Percentiles rank a stretch among this genome's conserved stretches.
These are phyloP conservation scores for Entomobrya proxima DNA, from an alignment of 2,888 invertebrate genomes.

Conservation along the genomic window DNA sequence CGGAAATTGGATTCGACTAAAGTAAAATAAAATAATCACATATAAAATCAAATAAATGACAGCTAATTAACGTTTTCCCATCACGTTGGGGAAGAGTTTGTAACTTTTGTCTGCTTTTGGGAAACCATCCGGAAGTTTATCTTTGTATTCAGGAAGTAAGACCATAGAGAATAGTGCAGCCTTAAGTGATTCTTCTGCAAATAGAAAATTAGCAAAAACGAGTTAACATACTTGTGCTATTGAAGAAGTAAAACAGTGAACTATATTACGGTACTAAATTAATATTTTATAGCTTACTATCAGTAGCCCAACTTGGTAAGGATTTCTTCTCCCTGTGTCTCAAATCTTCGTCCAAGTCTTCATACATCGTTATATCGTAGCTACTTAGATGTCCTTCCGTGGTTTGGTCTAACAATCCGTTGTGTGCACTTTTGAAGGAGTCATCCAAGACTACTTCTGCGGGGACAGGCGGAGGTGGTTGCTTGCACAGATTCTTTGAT, in stretches of 20 bases:
- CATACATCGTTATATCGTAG: conserved; percentile 72
- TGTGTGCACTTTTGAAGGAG: conserved; percentile 51
- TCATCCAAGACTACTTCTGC: conserved; percentile 46
- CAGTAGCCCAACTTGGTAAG: conserved; percentile 70
- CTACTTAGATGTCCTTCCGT: conserved; percentile 60
- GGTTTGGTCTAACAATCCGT: conserved; percentile 64
- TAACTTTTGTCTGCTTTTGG: conserved; percentile 50
- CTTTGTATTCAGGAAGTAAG: conserved; percentile 37
- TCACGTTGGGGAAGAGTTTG: conserved; percentile 43
- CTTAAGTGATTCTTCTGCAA: conserved; percentile 55
- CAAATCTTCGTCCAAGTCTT: conserved; percentile 72
- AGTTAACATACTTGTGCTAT: not conserved
- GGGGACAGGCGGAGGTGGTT: not conserved
- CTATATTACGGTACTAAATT: not conserved
- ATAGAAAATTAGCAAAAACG: not conserved
- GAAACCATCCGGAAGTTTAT: conserved; percentile 23
- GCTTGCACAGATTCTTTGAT: conserved; percentile 28
- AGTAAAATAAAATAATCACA: too few species aligned
- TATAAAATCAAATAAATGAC: too few species aligned
- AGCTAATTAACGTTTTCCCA: not conserved
- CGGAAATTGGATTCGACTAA: too few species aligned
- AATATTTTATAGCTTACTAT: conserved; percentile 66
- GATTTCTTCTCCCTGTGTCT: conserved; percentile 71
- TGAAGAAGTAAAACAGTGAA: not conserved
- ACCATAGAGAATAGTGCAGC: conserved; percentile 58